These are phyloP conservation scores for Gymnopithys bicolor DNA, from an alignment of 2,797 vertebrate genomes.

Conservation along the genomic window DNA sequence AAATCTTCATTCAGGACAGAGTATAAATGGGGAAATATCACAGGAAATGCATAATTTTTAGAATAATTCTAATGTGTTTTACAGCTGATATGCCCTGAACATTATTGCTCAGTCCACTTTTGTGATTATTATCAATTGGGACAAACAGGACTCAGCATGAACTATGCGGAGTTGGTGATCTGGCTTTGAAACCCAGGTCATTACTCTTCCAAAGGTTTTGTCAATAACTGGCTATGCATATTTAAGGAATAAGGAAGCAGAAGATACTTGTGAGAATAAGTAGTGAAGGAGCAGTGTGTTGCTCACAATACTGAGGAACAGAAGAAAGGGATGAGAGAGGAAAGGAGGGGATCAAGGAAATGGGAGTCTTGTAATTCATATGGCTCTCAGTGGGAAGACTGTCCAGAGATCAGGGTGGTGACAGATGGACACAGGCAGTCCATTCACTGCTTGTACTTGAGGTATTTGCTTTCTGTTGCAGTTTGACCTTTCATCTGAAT, in stretches of 20 bases:
- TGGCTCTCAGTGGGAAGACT: background rate
- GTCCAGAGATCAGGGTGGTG: background rate
- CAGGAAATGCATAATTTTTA: background rate
- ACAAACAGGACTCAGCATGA: background rate
- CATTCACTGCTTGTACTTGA: background rate
- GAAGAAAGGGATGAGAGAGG: background rate
- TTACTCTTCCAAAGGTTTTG: background rate
- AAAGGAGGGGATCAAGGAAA: background rate
- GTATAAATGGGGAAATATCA: background rate
- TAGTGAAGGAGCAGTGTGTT: background rate
- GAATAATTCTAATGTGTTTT: background rate
- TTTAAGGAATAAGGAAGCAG: background rate
- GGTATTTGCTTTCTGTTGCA: slow-evolving; percentile 41
- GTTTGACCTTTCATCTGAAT: slow-evolving; percentile 53
- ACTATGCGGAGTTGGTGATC: background rate
- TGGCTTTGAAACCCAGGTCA: background rate
- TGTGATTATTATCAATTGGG: background rate
- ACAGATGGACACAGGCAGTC: slow-evolving; percentile 4
- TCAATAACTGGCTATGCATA: background rate
- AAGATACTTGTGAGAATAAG: background rate
- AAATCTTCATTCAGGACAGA: background rate
- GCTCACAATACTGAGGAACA: background rate
- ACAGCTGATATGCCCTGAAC: background rate
- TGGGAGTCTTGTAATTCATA: background rate
- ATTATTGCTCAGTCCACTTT: background rate